Conservation (phyloP, 2,113 vertebrate species). For the Prionailurus viverrinus region DNA sequence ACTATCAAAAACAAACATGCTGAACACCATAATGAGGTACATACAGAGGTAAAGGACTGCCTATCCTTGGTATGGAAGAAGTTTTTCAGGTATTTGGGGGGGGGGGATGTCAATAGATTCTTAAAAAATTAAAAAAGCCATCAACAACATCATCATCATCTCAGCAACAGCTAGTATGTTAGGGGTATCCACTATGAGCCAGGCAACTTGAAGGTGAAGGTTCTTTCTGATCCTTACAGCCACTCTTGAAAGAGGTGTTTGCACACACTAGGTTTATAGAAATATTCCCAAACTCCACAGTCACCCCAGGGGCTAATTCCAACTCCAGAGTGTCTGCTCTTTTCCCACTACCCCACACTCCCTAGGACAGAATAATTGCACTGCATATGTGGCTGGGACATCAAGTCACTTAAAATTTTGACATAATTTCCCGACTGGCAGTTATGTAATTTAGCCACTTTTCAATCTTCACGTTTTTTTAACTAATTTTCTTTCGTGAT, state of each 20-base stretch:
- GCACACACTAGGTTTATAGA: not conserved
- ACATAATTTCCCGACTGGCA: not conserved
- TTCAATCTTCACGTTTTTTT: constrained; percentile 14
- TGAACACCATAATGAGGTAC: not conserved
- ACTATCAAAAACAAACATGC: constrained; percentile 7
- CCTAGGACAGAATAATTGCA: not conserved
- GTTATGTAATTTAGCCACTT: constrained; percentile 19
- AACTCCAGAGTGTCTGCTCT: not conserved
- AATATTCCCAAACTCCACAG: not conserved
- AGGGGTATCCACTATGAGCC: not conserved
- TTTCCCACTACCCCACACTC: not conserved
- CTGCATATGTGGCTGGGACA: not conserved
- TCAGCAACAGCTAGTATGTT: not conserved
- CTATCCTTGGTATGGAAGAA: not conserved
- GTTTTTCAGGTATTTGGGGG: not conserved
- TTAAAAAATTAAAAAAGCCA: not conserved
- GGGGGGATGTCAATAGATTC: not conserved
- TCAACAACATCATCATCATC: not conserved
- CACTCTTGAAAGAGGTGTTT: not conserved
- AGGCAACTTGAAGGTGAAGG: not conserved
- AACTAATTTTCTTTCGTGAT: constrained; percentile 42
- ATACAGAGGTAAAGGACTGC: not conserved
- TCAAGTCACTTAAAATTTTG: not conserved
- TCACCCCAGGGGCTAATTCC: not conserved
- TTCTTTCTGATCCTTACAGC: constrained; percentile 11